These are phyloP conservation scores for Drosophila kohkoa DNA, from an alignment of 1,140 invertebrate genomes.

Conservation along the genomic window DNA sequence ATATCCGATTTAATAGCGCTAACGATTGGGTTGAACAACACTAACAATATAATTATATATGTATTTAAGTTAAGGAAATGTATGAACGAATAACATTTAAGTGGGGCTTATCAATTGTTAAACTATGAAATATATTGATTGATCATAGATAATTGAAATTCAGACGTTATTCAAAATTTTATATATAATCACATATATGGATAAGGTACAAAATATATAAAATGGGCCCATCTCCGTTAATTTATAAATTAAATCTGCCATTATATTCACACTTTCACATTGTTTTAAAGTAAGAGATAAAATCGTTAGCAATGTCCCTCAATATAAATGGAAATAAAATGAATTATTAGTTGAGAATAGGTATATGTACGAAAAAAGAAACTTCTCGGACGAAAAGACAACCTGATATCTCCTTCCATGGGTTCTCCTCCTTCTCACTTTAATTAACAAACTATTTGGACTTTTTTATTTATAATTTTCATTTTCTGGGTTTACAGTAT, in stretches of 20 bases:
- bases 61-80: slow-evolving; percentile 34
- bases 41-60: slow-evolving; percentile 34
- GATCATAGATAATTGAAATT: slow-evolving; percentile 28
- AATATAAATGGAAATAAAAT: no score
- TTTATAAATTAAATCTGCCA: not conserved
- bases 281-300: no score
- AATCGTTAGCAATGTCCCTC: no score
- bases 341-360: no score
- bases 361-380: no score
- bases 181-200: not conserved
- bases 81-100: slow-evolving; percentile 45
- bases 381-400: no score
- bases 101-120: slow-evolving; percentile 59
- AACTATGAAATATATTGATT: slow-evolving; percentile 51
- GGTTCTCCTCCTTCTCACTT: no score
- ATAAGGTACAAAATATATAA: slow-evolving; percentile 17
- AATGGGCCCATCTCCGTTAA: slow-evolving; percentile 15
- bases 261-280: no score
- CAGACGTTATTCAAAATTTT: not conserved
- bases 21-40: slow-evolving; percentile 66
- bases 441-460: no score
- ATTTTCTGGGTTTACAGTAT: no score
- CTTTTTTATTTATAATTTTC: no score
- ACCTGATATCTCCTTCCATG: no score
- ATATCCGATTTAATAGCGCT: slow-evolving; percentile 44